phyloP scores from a whole-genome alignment of 37 sponge, comb jelly and placozoan genomes.

The Axinella damicornis region DNA sequence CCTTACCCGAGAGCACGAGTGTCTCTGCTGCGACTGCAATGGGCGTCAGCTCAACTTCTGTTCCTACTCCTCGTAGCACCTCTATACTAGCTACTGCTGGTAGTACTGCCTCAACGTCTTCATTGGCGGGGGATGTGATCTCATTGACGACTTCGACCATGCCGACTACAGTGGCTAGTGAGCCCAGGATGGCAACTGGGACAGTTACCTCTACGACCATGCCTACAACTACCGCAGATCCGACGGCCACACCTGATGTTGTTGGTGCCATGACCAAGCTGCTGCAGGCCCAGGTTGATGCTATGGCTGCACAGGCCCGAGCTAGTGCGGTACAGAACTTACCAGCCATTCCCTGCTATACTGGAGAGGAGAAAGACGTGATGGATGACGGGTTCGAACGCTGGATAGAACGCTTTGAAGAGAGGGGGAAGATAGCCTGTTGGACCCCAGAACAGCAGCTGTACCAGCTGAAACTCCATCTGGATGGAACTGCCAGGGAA shows the following conservation, averaged over 20 bases:
- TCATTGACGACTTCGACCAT: no score
- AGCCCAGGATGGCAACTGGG: neutral
- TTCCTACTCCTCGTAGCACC: no score
- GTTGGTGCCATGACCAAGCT: no score
- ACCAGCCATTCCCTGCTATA: neutral
- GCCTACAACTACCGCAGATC: neutral
- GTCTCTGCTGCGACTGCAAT: no score
- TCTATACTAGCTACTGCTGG: neutral
- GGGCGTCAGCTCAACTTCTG: no score
- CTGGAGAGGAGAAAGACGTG: neutral
- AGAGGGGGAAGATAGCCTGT: neutral
- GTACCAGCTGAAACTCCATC: no score
- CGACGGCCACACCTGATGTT: neutral
- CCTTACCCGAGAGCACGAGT: no score
- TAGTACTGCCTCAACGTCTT: neutral
- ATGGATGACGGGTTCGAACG: constrained; percentile 20
- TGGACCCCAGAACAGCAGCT: neutral
- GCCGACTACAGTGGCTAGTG: neutral
- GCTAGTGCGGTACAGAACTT: constrained; percentile 8
- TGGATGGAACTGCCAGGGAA: no score
- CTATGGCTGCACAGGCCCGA: neutral
- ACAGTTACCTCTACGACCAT: neutral
- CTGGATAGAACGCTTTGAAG: constrained; percentile 26
- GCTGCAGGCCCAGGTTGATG: no score
- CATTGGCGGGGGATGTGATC: no score